Base-by-base conservation (phyloP, 1,140 invertebrate genomes). In the Myzus persicae region DNA sequence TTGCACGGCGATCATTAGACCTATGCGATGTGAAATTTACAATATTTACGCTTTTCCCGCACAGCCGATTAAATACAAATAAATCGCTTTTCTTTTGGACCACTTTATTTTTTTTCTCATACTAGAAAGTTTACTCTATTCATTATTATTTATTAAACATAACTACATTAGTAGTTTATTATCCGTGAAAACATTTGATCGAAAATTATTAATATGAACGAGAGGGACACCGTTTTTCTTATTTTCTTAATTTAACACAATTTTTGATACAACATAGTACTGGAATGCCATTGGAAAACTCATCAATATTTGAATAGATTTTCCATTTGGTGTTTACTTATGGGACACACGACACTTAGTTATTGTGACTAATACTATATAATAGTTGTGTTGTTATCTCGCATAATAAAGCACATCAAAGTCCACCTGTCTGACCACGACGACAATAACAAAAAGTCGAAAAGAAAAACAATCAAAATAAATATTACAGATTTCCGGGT, bases 1-100 rank as follows among this genome's bases (percentile, higher is more conserved):
- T 46, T 54, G 54, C 42, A 93, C 22, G 44, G 87, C 11, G 46
- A 51, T 89, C 20, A 31, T 48, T 81, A 38, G 46, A 51, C 46
- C 36, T 54, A 51, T n/a, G 89, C 26, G 24, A 93, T 90, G 59
- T 88, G 42, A 93, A 90, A 91, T 90, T 93, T 40, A 54, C n/a
- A 44, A 90, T 81, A 84, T 84, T 90, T 42, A 89, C 84, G 82
- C 81, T 90, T 85, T 88, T 51, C 54, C 51, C n/a, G 54, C 14
- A 84, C 54, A 26, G n/a, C 36, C 42, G 93, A 93, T 85, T 54
- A 81, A 46, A 46, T 46, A 87, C 24, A 85, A 40, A 90, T 90
- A 44, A 85, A 89, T 51, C 44, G 31, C 20, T 81, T 54, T 81
- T 87, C 59, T 90, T 81, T 91, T 11, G 42, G 18, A 26, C n/a